Evolutionary conservation across 1,140 invertebrate genomes (phyloP).

Genomic region (Holcopasites calliopsidis): DNA sequence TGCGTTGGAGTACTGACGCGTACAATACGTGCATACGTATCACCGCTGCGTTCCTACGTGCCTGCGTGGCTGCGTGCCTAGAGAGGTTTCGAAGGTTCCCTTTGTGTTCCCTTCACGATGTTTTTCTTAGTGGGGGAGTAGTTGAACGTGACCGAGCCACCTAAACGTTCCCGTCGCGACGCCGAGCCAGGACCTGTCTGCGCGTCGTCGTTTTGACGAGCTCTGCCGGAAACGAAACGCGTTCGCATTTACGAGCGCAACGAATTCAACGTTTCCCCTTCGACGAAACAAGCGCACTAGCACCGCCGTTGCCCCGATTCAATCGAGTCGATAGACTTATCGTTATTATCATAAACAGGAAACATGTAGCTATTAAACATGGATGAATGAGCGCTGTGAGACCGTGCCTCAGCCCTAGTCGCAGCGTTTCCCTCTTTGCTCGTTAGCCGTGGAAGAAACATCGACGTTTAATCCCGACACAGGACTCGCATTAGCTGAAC

Average conservation of each 20-base stretch:
- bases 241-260: neutral
- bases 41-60: neutral
- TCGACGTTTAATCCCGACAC: neutral
- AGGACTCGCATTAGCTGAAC: constrained; percentile 7
- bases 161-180: neutral
- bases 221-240: constrained; percentile 1
- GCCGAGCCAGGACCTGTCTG: too few species aligned
- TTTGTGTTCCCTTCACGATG: constrained; percentile 9
- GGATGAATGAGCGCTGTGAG: too few species aligned
- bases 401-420: too few species aligned
- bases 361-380: neutral
- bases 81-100: neutral
- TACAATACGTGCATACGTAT: neutral
- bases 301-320: neutral
- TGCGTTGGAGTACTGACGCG: neutral
- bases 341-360: neutral
- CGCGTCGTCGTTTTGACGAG: constrained; percentile 8
- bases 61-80: constrained; percentile 13
- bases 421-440: too few species aligned
- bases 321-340: neutral
- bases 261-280: neutral
- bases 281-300: neutral
- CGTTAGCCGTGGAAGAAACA: neutral
- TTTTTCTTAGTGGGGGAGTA: constrained; percentile 1
- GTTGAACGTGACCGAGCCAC: constrained; percentile 41